Evolutionary conservation across 2,797 vertebrate species (phyloP).

Genomic region (Gadopsis bispinosus): DNA sequence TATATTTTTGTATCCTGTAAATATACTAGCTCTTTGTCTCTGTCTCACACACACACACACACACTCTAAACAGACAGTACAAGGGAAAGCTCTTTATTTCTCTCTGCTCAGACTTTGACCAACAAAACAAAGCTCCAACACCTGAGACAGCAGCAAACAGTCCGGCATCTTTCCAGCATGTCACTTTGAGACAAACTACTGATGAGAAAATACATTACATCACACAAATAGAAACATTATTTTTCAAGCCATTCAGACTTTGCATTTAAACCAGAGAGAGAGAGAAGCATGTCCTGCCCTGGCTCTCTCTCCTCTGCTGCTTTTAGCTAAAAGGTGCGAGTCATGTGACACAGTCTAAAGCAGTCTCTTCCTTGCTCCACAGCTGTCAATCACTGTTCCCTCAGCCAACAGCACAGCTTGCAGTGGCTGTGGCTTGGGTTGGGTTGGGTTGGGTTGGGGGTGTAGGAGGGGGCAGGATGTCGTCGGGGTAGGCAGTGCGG

Average conservation of each 20-base stretch:
- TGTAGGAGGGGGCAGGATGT: conserved; percentile 69
- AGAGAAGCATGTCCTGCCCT: conserved; percentile 32
- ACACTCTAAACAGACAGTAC: conserved; percentile 36
- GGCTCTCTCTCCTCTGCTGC: conserved; percentile 61
- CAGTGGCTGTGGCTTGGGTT: conserved; percentile 75
- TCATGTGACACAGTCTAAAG: conserved; percentile 74
- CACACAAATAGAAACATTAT: conserved; percentile 48
- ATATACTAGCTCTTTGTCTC: not conserved
- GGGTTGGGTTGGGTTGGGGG: conserved; percentile 28
- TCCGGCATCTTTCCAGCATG: conserved; percentile 65
- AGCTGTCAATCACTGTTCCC: conserved; percentile 82
- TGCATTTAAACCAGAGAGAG: conserved; percentile 44
- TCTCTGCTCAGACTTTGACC: conserved; percentile 48
- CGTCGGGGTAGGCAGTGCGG: conserved; percentile 82
- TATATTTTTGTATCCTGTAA: not conserved
- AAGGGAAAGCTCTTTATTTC: conserved; percentile 73
- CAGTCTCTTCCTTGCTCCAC: conserved; percentile 81
- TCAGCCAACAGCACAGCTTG: conserved; percentile 82
- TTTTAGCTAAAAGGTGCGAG: conserved; percentile 67
- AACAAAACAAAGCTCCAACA: conserved; percentile 26
- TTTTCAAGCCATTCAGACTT: conserved; percentile 37
- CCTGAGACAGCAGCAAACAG: conserved; percentile 64
- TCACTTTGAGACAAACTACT: conserved; percentile 48
- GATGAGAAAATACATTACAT: conserved; percentile 48
- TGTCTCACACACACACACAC: conserved; percentile 11